These are phyloP conservation scores for Gavialis gangeticus DNA, from an alignment of 2,113 vertebrate species.

Conservation along the genomic window DNA sequence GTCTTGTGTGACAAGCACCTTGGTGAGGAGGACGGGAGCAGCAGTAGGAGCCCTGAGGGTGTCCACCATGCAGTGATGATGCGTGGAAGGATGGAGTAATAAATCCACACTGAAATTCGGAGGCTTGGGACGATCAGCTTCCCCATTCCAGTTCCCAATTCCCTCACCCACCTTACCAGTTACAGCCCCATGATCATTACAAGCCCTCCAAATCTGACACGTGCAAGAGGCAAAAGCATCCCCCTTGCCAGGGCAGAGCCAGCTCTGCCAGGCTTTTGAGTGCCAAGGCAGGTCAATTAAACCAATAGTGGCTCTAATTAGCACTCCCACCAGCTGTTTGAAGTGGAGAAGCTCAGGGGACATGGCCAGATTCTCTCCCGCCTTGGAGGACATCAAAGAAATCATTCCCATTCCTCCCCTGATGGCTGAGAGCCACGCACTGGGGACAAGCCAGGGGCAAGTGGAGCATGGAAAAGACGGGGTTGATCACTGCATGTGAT, in stretches of 20 bases:
- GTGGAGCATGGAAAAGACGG: neutral
- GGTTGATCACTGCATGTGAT: neutral
- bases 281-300: neutral
- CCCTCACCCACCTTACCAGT: neutral
- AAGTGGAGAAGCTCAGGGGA: neutral
- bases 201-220: neutral
- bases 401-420: neutral
- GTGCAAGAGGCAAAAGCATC: neutral
- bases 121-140: neutral
- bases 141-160: neutral
- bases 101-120: neutral
- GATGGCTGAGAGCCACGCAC: too few relatives aligned
- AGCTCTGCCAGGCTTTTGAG: neutral
- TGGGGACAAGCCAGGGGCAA: neutral
- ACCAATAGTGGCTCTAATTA: neutral
- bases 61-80: too few relatives aligned
- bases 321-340: neutral
- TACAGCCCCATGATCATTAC: neutral
- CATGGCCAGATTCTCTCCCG: neutral
- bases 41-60: too few relatives aligned
- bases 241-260: neutral
- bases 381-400: neutral
- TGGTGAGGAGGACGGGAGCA: neutral
- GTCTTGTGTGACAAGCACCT: neutral
- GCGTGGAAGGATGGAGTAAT: neutral